Base-by-base conservation (phyloP, 2,113 vertebrate species). In the Cyrtonyx montezumae region DNA sequence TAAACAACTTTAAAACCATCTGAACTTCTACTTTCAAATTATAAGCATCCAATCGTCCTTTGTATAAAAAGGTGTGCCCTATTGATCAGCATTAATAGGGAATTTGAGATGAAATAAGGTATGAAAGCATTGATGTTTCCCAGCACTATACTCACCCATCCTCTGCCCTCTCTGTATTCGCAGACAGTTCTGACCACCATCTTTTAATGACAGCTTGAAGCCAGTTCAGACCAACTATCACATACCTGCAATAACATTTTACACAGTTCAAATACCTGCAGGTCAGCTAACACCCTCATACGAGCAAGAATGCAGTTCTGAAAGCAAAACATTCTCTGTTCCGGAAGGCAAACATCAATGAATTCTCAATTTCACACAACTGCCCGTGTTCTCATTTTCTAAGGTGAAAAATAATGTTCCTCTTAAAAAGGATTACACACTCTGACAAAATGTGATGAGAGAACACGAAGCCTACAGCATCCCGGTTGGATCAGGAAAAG, bases 181-280 rank as follows among this genome's bases (percentile, higher is more conserved):
- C 93, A 94, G 97, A 98, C 4, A 99, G 96, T 66, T 99, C 98
- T 94, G 98, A 97, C 98, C 98, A 97, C 98, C 99, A 99, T 85
- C 98, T 98, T 95, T 98, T 99, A 97, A 99, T 97, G 95, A 99
- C 98, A 87, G 98, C 98, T 94, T 98, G 97, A 82, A 99, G 98
- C 99, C 99, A 99, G 89, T 98, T 98, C 94, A 99, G 98, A 90
- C 98, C 99, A 96, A 98, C 98, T 84, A 98, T 97, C 43, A 99
- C 97, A 34, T 99, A 99, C 73, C 99, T 99, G 98, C 75, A 98
- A 97, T n/a, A 92, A 93, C 30, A 82, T 89, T 93, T 92, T 37
- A 88, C 32, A 88, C 5, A 26, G 83, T 68, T 65, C 36, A 49
- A 63, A 5, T 56, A 81, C 11, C 34, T 62, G 55, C 22, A 49